phyloP scores from a whole-genome alignment of 2,113 vertebrate species.

The Pterocles burchelli region DNA sequence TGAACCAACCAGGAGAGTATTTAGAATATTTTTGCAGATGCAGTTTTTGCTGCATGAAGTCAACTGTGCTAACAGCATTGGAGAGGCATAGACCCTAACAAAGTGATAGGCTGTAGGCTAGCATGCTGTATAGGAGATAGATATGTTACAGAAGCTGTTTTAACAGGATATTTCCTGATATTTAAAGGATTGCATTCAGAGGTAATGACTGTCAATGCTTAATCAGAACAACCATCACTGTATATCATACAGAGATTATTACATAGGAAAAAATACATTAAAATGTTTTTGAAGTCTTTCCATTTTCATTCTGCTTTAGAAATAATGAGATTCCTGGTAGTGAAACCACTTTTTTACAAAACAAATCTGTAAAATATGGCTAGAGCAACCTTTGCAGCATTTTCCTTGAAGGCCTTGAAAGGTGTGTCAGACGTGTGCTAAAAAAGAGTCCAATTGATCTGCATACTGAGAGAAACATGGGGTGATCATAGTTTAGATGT shows the following conservation, averaged over 20 bases:
- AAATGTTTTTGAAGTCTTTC: neutral
- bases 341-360: neutral
- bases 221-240: neutral
- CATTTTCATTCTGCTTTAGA: neutral
- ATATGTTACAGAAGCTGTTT: neutral
- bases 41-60: neutral
- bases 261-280: neutral
- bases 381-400: neutral
- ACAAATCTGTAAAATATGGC: neutral
- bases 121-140: neutral
- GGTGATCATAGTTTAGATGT: neutral
- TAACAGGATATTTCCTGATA: neutral
- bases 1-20: neutral
- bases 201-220: neutral
- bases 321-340: neutral
- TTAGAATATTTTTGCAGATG: neutral
- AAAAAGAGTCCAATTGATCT: neutral
- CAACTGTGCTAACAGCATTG: neutral
- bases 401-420: neutral
- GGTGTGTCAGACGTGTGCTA: neutral
- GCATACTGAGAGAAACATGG: neutral
- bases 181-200: neutral
- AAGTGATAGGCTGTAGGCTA: neutral
- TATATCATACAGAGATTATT: neutral
- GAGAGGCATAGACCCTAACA: neutral